These are phyloP conservation scores for Apteryx mantelli DNA, from an alignment of 2,113 vertebrate species.

Conservation along the genomic window DNA sequence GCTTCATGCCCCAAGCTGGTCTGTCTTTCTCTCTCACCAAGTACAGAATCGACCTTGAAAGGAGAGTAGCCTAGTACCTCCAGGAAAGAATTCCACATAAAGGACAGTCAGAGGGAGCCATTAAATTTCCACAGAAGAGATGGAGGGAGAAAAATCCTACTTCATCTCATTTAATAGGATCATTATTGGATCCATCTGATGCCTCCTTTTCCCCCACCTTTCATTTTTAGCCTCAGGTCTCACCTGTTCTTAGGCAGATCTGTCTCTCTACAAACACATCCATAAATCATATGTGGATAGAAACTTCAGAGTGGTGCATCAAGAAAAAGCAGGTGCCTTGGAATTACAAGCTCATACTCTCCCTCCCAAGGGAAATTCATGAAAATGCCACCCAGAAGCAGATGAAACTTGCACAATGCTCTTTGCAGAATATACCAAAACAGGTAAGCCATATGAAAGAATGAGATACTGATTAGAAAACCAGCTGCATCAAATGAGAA, in stretches of 20 bases:
- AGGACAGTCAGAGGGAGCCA: not conserved
- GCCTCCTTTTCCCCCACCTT: not conserved
- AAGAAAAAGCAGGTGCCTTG: not conserved
- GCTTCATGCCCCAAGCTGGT: not conserved
- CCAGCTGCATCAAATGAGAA: not conserved
- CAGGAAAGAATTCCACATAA: not conserved
- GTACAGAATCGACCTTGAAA: not conserved
- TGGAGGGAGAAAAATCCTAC: not conserved
- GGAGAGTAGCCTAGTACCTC: accelerated
- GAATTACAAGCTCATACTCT: not conserved
- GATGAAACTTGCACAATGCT: not conserved
- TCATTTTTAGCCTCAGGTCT: not conserved
- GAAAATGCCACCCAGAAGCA: not conserved
- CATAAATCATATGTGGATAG: not conserved
- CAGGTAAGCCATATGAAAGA: not conserved
- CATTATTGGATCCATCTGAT: not conserved
- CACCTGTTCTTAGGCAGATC: not conserved
- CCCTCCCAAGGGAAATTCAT: not conserved
- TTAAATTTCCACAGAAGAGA: not conserved
- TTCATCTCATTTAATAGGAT: not conserved
- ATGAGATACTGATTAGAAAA: not conserved
- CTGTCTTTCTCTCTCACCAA: not conserved
- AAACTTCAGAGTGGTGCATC: not conserved
- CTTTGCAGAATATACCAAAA: not conserved
- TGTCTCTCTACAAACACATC: not conserved